phyloP scores from a whole-genome alignment of 2,797 vertebrate species.

The Galago senegalensis region DNA sequence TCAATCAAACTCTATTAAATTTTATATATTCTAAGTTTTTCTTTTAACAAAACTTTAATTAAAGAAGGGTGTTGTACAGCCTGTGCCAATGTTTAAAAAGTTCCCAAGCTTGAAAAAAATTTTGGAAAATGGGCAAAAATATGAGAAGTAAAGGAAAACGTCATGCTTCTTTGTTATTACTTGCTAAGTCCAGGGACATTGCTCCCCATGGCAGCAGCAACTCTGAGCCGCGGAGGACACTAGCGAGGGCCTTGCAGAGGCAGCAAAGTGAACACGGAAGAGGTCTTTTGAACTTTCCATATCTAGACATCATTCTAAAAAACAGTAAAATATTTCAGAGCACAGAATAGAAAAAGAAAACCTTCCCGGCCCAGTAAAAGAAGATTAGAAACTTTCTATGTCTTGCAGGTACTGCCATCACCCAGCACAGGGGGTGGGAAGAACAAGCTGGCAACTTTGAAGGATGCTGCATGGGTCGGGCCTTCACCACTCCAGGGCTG shows the following conservation, averaged over 20 bases:
- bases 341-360: background rate
- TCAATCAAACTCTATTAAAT: background rate
- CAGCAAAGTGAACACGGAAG: background rate
- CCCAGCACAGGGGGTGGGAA: accelerated
- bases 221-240: background rate
- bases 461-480: accelerated
- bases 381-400: background rate
- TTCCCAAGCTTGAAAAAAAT: background rate
- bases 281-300: background rate
- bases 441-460: background rate
- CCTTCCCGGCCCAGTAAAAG: background rate
- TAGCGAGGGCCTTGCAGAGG: no score
- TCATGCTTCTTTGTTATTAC: background rate
- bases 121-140: background rate
- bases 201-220: background rate
- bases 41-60: background rate
- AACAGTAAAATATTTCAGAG: background rate
- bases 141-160: background rate
- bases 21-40: background rate
- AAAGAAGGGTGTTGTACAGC: no score
- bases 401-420: no score
- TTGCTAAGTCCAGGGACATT: background rate
- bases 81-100: background rate
- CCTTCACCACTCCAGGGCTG: background rate
- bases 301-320: background rate